phyloP scores from a whole-genome alignment of 2,797 vertebrate genomes.

The Hydrocynus forskahlii region DNA sequence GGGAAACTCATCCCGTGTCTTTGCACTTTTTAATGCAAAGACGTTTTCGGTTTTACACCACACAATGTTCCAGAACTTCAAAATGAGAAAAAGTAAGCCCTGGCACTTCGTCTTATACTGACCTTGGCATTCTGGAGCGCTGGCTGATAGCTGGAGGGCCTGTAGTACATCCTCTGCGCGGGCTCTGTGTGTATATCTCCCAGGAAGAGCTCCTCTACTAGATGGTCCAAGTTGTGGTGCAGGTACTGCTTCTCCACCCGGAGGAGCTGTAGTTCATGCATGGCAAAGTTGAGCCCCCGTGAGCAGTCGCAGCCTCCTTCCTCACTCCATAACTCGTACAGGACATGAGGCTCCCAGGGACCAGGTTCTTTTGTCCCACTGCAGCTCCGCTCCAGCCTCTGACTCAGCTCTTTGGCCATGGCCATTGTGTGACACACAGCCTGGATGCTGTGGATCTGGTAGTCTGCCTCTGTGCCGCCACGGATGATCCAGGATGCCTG shows the following conservation, averaged over 20 bases:
- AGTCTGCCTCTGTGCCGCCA: constrained; percentile 93
- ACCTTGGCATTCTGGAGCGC: constrained; percentile 94
- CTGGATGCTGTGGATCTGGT: constrained; percentile 86
- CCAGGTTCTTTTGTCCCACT: constrained; percentile 56
- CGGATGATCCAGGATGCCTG: constrained; percentile 97
- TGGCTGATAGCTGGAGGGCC: constrained; percentile 93
- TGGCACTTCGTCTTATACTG: constrained; percentile 29
- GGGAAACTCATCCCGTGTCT: not conserved
- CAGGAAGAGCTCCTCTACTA: constrained; percentile 94
- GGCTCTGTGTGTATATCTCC: constrained; percentile 93
- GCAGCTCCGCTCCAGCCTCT: constrained; percentile 84
- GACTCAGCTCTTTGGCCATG: constrained; percentile 81
- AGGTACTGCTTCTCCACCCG: constrained; percentile 93
- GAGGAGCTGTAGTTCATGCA: constrained; percentile 96
- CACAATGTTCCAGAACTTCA: not conserved
- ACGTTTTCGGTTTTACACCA: not conserved
- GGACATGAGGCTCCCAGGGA: constrained; percentile 80
- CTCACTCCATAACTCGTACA: constrained; percentile 88
- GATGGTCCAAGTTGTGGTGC: constrained; percentile 89
- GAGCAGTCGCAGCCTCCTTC: constrained; percentile 86
- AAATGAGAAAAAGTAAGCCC: not conserved
- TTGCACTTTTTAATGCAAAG: not conserved
- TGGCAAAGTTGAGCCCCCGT: constrained; percentile 89
- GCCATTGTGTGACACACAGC: constrained; percentile 85
- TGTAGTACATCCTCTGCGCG: constrained; percentile 90